Evolutionary conservation across 2,797 vertebrate genomes (phyloP).

Genomic region (Odontamblyopus lacepedii): DNA sequence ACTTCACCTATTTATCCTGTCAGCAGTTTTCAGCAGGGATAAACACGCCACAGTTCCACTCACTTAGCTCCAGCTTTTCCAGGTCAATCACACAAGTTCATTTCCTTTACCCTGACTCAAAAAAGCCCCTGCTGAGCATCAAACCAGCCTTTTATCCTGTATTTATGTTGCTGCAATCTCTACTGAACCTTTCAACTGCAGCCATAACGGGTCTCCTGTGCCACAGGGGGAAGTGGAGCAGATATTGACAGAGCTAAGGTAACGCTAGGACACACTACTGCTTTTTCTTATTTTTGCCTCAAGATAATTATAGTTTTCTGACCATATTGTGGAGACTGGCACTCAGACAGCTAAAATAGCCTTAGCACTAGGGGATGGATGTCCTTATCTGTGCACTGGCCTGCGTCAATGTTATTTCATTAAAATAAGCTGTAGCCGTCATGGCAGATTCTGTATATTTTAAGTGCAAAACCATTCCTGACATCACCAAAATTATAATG

Average conservation of each 20-base stretch:
- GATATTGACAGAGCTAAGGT: constrained; percentile 40
- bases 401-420: constrained; percentile 43
- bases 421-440: constrained; percentile 34
- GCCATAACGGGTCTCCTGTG: constrained; percentile 40
- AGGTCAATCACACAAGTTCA: constrained; percentile 72
- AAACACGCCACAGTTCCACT: constrained; percentile 70
- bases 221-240: constrained; percentile 38
- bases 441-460: constrained; percentile 14
- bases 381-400: constrained; percentile 51
- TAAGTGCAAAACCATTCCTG: constrained; percentile 4
- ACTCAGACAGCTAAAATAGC: constrained; percentile 53
- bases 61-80: constrained; percentile 75
- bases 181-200: constrained; percentile 57
- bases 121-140: constrained; percentile 24
- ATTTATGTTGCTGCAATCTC: constrained; percentile 63
- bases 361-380: constrained; percentile 38
- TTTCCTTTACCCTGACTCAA: constrained; percentile 33
- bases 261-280: constrained; percentile 45
- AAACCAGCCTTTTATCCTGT: constrained; percentile 63
- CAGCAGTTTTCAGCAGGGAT: constrained; percentile 71
- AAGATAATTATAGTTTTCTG: constrained; percentile 57
- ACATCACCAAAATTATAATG: constrained; percentile 6
- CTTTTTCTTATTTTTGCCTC: constrained; percentile 31
- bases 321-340: constrained; percentile 48
- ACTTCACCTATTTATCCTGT: constrained; percentile 68